phyloP scores from a whole-genome alignment of 1,140 invertebrate species.

The Parapsyche elsis region DNA sequence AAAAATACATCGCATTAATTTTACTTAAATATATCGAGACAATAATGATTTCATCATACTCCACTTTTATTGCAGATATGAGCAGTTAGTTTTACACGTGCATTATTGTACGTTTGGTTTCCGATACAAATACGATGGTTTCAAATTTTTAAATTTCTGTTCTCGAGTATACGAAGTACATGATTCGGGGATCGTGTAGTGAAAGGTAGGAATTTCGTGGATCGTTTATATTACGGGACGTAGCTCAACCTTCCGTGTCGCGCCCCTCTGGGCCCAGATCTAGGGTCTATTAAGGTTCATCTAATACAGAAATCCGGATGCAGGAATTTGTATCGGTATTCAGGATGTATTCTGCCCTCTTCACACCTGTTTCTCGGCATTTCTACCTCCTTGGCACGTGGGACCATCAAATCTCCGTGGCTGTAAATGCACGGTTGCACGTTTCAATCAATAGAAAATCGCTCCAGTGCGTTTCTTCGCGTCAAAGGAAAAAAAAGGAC shows the following conservation, averaged over 20 bases:
- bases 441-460: slow-evolving; percentile 52
- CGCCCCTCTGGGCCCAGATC: slow-evolving; percentile 3
- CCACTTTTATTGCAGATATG: background rate
- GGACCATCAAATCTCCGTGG: slow-evolving; percentile 35
- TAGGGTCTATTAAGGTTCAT: slow-evolving; percentile 34
- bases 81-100: background rate
- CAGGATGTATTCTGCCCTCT: slow-evolving; percentile 48
- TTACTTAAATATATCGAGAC: background rate
- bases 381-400: slow-evolving; percentile 40
- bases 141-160: background rate
- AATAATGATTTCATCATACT: background rate
- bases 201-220: background rate
- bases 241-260: background rate
- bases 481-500: too few species aligned
- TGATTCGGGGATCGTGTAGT: background rate
- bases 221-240: slow-evolving; percentile 7
- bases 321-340: slow-evolving; percentile 50
- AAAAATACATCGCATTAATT: slow-evolving; percentile 26
- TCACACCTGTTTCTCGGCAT: slow-evolving; percentile 48
- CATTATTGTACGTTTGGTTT: too few species aligned
- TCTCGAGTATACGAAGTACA: background rate
- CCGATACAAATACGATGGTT: background rate
- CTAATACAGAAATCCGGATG: slow-evolving; percentile 28
- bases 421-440: slow-evolving; percentile 51
- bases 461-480: slow-evolving; percentile 27